Conservation (phyloP, 1,140 invertebrate genomes). For the Euwallacea similis region DNA sequence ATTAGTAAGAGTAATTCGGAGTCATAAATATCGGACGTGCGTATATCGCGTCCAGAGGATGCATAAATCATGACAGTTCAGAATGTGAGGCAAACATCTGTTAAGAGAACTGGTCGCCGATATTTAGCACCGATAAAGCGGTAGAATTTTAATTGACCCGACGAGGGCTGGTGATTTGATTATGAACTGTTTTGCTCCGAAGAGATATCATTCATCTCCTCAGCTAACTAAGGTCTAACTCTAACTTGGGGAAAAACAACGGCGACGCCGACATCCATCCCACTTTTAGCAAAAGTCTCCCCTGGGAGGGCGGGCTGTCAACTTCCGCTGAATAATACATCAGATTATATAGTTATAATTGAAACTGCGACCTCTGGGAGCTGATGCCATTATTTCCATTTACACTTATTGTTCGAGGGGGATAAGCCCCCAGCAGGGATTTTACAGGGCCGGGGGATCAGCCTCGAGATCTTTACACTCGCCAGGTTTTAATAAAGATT, state of each 20-base stretch:
- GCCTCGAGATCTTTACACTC: constrained; percentile 20
- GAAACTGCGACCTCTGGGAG: constrained; percentile 43
- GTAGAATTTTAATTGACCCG: constrained; percentile 9
- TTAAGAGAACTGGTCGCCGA: constrained; percentile 5
- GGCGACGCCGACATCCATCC: not conserved
- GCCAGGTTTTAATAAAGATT: constrained; percentile 28
- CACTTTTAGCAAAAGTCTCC: constrained; percentile 22
- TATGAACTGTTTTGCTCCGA: not conserved
- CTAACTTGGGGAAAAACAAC: not conserved
- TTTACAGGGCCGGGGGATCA: constrained; percentile 11
- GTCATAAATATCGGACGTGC: constrained; percentile 10
- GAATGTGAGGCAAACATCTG: constrained; percentile 26
- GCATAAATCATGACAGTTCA: constrained; percentile 25
- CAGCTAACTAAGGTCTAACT: not conserved
- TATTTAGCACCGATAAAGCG: not conserved
- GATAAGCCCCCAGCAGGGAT: constrained; percentile 19
- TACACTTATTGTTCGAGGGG: constrained; percentile 31
- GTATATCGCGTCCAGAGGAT: constrained; percentile 9
- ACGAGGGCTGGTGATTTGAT: not conserved
- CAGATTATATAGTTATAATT: constrained; percentile 46
- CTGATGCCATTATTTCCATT: constrained; percentile 34
- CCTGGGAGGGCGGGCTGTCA: constrained; percentile 18
- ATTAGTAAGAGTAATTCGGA: constrained; percentile 25
- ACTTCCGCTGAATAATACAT: constrained; percentile 46
- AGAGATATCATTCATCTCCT: not conserved